Base-by-base conservation (phyloP, 1,140 invertebrate species). In the Acromyrmex echinatior region DNA sequence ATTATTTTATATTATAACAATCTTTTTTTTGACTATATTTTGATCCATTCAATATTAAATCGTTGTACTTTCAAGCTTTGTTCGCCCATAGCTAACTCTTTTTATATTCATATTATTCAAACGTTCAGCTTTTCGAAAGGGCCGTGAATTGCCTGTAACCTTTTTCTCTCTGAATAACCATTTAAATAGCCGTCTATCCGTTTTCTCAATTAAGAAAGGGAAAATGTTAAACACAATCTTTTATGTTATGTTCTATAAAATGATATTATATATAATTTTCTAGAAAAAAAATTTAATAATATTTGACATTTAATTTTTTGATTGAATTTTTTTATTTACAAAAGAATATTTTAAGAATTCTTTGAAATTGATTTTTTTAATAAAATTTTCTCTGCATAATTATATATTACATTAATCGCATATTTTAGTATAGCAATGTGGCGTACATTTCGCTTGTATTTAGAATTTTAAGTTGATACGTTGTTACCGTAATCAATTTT, bases 81-180 rank as follows among this genome's bases (percentile, higher is more conserved):
- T 71, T 71, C 51, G 21, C 9, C 0, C 35, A 70, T 39, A 58
- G 35, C 21, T 81, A 58, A 81, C 49, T 68, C 31, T 31, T 16
- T 81, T 81, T 18, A 58, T 81, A 81, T 81, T 81, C 66, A 81
- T 81, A 73, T 71, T 81, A 81, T 81, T 81, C 65, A 81, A 81
- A 71, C 49, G 31, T 58, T 70, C 14, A 39, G 45, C 31, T 71
- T 35, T 71, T 71, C 16, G 31, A 45, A 71, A 81, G 28, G 31
- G 6, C 12, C 5, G 0, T 56, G 7, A n/a, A 39, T 70, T n/a
- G 49, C 31, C 16, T 1, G 68, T 81, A 81, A 71, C 53, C 66
- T 51, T 28, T 71, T 81, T 81, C 31, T n/a, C 35, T 28, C 6
- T 45, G 12, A 28, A 49, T 80, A 70, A 31, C 10, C 45, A 12